These are phyloP conservation scores for Malurus splendens DNA, from an alignment of 2,797 vertebrate genomes.

Conservation along the genomic window DNA sequence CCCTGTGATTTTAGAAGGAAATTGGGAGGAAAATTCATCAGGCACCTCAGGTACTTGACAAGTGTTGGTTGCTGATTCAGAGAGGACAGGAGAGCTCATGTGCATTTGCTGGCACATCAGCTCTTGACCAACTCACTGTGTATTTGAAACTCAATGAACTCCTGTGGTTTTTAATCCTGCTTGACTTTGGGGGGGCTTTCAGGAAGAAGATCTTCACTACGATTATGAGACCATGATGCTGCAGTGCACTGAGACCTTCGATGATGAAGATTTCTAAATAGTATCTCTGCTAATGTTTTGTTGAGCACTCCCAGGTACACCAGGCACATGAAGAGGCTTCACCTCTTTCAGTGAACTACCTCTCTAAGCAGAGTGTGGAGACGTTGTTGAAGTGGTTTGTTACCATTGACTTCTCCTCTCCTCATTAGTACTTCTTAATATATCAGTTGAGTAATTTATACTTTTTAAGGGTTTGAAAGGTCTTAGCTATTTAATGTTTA, in stretches of 20 bases:
- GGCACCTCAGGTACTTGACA: background rate
- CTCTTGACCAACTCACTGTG: background rate
- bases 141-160: background rate
- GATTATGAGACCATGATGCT: slow-evolving; percentile 68
- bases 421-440: background rate
- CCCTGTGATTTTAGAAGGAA: background rate
- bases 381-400: slow-evolving; percentile 26
- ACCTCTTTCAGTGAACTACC: background rate
- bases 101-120: background rate
- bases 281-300: background rate
- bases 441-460: slow-evolving; percentile 25
- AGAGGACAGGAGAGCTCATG: background rate
- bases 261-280: slow-evolving; percentile 70
- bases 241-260: slow-evolving; percentile 74
- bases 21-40: background rate
- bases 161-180: background rate
- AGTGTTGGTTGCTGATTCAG: background rate
- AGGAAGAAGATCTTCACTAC: slow-evolving; percentile 50
- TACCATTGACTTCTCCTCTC: slow-evolving; percentile 9
- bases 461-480: background rate
- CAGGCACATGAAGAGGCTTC: background rate
- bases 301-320: background rate
- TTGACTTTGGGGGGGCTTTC: slow-evolving; percentile 8
- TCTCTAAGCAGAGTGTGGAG: background rate
- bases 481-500: slow-evolving; percentile 3